Evolutionary conservation across 2,888 invertebrate genomes (phyloP).

Genomic region (Microctonus brassicae): DNA sequence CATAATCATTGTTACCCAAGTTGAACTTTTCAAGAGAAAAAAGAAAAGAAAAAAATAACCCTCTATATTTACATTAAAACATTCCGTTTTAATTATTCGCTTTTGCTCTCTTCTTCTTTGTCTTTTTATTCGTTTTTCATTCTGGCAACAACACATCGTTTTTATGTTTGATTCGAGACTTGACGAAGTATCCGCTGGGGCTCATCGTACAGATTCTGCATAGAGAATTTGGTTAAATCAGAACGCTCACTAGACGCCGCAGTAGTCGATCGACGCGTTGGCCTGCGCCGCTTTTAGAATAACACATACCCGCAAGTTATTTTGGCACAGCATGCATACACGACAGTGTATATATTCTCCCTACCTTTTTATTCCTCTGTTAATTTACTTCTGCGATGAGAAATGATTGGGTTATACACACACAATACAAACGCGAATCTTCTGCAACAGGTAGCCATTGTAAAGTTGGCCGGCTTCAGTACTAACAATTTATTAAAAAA

Average conservation of each 20-base stretch:
- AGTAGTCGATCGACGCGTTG: conserved; percentile 52
- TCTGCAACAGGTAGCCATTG: conserved; percentile 23
- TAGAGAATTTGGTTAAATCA: conserved; percentile 20
- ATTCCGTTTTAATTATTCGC: background rate
- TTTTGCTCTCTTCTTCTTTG: background rate
- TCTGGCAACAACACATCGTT: conserved; percentile 21
- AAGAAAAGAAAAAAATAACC: no score
- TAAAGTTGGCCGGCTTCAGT: background rate
- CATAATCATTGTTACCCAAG: background rate
- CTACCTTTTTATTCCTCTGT: conserved; percentile 9
- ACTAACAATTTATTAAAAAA: background rate
- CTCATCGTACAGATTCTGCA: conserved; percentile 8
- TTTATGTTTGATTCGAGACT: background rate
- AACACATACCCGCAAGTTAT: conserved; percentile 60
- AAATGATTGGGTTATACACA: conserved; percentile 36
- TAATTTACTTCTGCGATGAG: background rate
- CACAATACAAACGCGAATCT: conserved; percentile 43
- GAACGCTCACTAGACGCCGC: conserved; percentile 35
- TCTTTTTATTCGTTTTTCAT: background rate
- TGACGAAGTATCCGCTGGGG: conserved; percentile 13
- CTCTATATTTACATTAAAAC: background rate
- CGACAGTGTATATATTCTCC: conserved; percentile 57
- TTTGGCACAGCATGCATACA: conserved; percentile 61
- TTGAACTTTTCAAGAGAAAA: background rate
- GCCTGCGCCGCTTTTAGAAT: conserved; percentile 66